These are phyloP conservation scores for Hedya salicella DNA, from an alignment of 2,888 invertebrate species.

Conservation along the genomic window DNA sequence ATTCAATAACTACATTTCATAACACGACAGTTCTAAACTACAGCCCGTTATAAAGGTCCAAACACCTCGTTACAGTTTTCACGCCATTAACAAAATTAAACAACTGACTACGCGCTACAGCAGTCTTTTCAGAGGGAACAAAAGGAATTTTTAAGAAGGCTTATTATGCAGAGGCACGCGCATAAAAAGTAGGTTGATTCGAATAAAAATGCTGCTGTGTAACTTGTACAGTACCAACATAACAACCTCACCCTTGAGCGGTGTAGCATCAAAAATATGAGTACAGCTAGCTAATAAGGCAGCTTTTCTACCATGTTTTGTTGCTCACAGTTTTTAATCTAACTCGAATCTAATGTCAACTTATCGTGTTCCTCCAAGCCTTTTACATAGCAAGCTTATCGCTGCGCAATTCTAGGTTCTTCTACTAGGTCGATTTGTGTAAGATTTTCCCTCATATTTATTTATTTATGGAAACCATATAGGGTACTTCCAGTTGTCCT, in stretches of 20 bases:
- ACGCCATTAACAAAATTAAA: conserved; percentile 42
- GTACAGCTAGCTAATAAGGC: neutral
- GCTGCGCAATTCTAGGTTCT: no score
- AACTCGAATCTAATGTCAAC: neutral
- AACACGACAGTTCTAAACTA: conserved; percentile 5
- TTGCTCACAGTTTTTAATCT: neutral
- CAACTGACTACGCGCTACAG: conserved; percentile 42
- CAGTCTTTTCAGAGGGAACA: conserved; percentile 52
- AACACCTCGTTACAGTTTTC: conserved; percentile 31
- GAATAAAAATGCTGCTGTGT: conserved; percentile 18
- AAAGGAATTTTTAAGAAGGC: conserved; percentile 60
- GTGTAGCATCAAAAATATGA: neutral
- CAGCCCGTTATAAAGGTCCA: conserved; percentile 1
- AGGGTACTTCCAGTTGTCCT: no score
- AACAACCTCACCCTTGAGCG: neutral
- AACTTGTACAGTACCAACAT: conserved; percentile 24
- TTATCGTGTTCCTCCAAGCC: no score
- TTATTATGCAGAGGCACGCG: conserved; percentile 69
- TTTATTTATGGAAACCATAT: no score
- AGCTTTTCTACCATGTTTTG: neutral
- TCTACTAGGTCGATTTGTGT: no score
- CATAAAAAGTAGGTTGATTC: conserved; percentile 38
- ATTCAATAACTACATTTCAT: no score
- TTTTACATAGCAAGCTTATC: no score
- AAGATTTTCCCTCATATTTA: no score